Evolutionary conservation across 1,140 invertebrate species (phyloP).

Genomic region (Adoxophyes honmai): DNA sequence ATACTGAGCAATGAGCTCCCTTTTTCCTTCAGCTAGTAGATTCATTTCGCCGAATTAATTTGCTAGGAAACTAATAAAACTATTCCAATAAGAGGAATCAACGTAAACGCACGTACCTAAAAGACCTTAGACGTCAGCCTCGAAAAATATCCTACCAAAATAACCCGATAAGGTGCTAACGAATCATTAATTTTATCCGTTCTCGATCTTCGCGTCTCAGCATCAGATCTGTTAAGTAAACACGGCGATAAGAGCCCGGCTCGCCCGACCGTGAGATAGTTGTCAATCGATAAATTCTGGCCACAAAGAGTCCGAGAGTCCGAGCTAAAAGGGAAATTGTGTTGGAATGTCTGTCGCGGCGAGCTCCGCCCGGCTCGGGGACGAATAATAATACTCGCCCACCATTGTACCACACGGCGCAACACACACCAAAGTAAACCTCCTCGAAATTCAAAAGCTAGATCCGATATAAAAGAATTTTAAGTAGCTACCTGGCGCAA

Average conservation of each 20-base stretch:
- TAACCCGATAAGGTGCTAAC: no score
- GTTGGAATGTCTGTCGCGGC: slow-evolving; percentile 51
- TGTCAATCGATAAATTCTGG: slow-evolving; percentile 49
- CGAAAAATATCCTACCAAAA: no score
- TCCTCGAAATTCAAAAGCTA: slow-evolving; percentile 9
- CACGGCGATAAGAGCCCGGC: slow-evolving; percentile 8
- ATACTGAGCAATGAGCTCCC: no score
- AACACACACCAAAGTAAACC: slow-evolving; percentile 7
- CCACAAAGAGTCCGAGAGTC: slow-evolving; percentile 38
- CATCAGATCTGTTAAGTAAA: slow-evolving; percentile 24
- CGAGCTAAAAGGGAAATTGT: slow-evolving; percentile 63
- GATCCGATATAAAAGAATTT: slow-evolving; percentile 14
- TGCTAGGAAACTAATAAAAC: no score
- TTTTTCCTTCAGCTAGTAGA: no score
- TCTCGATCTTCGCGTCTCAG: not conserved
- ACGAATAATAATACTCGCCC: slow-evolving; percentile 3
- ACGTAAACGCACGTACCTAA: no score
- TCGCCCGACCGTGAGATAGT: slow-evolving; percentile 44
- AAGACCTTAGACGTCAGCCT: no score
- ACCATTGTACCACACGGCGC: not conserved
- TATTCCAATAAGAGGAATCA: no score
- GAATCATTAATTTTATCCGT: slow-evolving; percentile 4
- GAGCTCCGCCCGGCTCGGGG: slow-evolving; percentile 8
- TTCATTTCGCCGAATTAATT: no score
- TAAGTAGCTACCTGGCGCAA: slow-evolving; percentile 13